phyloP scores from a whole-genome alignment of 23 tunicate genomes.

The Trididemnum miniatum region DNA sequence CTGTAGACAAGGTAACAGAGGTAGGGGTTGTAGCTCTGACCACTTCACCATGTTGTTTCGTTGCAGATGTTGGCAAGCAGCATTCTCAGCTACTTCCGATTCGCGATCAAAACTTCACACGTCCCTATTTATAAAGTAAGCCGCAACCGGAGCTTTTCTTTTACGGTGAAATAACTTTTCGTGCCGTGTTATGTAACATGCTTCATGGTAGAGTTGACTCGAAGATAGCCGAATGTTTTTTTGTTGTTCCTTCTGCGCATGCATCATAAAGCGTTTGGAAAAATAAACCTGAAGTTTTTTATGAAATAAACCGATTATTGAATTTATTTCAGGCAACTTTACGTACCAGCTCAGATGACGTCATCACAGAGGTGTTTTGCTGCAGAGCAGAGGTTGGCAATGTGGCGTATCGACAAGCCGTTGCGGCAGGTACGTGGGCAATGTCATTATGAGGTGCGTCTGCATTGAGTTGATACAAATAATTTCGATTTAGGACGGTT shows the following conservation, averaged over 20 bases:
- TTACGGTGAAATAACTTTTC: too few relatives aligned
- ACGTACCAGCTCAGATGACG: conserved; percentile 65
- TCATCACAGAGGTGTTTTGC: conserved; percentile 61
- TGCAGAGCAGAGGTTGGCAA: conserved; percentile 53
- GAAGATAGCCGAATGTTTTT: too few relatives aligned
- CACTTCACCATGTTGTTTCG: background rate
- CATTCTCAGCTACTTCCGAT: conserved; percentile 56
- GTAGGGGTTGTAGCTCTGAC: background rate
- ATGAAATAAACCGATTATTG: too few relatives aligned
- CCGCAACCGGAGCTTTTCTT: too few relatives aligned
- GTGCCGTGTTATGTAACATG: too few relatives aligned
- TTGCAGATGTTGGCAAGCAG: conserved; percentile 41
- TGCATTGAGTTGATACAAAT: background rate
- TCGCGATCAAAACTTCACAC: conserved; percentile 55
- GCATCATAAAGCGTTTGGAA: too few relatives aligned
- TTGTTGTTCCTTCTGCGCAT: too few relatives aligned
- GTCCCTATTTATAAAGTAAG: conserved; percentile 71
- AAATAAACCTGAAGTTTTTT: too few relatives aligned
- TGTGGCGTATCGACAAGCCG: conserved; percentile 75
- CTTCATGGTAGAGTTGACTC: too few relatives aligned
- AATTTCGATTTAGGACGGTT: conserved; percentile 45
- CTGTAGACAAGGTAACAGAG: background rate
- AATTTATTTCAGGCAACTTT: conserved; percentile 60
- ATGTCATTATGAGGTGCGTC: background rate
- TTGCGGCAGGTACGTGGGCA: conserved; percentile 55